Conservation (phyloP, 2,113 vertebrate species). For the Eira barbara region DNA sequence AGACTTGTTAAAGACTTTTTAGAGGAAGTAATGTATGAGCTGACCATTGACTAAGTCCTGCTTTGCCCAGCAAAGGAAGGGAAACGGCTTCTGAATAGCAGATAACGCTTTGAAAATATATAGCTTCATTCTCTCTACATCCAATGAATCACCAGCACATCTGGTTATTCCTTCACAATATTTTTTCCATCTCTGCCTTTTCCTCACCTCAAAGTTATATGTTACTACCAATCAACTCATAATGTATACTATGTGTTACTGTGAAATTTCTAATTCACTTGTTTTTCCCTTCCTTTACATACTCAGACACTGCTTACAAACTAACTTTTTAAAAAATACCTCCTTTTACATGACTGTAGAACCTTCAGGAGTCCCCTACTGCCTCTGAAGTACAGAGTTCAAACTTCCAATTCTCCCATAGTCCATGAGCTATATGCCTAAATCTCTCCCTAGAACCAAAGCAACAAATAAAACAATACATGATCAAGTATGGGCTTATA, state of each 20-base stretch:
- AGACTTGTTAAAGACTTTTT: constrained; percentile 12
- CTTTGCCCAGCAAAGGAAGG: constrained; percentile 7
- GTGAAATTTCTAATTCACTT: not conserved
- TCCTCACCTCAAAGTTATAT: not conserved
- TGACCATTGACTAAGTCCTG: not conserved
- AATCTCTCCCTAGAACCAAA: not conserved
- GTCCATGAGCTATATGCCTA: not conserved
- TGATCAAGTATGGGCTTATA: not conserved
- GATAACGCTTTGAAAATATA: not conserved
- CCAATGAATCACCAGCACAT: not conserved
- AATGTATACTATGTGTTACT: not conserved
- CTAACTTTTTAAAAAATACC: not conserved
- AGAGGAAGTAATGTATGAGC: not conserved
- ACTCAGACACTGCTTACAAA: not conserved
- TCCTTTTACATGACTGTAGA: not conserved
- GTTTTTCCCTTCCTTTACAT: constrained; percentile 31
- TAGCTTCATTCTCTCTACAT: not conserved
- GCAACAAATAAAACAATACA: not conserved
- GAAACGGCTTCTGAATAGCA: not conserved
- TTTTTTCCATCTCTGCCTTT: not conserved
- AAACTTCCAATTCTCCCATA: not conserved
- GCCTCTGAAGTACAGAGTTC: constrained; percentile 33
- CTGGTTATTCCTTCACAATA: not conserved
- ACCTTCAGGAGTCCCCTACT: not conserved
- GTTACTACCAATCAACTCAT: not conserved